These are phyloP conservation scores for Mesocentrotus franciscanus DNA, from an alignment of 53 echinoderm and acorn worm genomes.

Conservation along the genomic window DNA sequence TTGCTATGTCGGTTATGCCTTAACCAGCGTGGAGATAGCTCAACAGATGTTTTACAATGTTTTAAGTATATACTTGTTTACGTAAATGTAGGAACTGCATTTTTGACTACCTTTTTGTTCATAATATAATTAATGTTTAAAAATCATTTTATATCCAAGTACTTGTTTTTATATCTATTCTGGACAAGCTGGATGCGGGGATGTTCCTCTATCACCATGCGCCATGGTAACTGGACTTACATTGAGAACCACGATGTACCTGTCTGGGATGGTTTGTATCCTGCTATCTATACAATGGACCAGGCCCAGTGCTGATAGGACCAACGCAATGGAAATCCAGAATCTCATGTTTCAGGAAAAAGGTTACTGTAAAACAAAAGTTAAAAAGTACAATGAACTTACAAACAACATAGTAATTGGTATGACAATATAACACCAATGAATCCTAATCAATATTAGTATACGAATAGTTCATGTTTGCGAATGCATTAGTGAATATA, in stretches of 20 bases:
- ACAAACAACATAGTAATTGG: too few species aligned
- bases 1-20: neutral
- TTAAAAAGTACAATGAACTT: too few species aligned
- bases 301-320: neutral
- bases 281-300: conserved; percentile 11
- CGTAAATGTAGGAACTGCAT: neutral
- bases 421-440: too few species aligned
- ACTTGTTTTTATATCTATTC: too few species aligned
- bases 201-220: neutral
- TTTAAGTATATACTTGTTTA: neutral
- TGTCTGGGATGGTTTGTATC: conserved; percentile 20
- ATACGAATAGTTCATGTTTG: too few species aligned
- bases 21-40: neutral
- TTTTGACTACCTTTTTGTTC: neutral
- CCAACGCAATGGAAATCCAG: neutral
- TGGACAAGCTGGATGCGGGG: too few species aligned
- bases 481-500: too few species aligned
- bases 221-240: conserved; percentile 26
- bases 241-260: conserved; percentile 68
- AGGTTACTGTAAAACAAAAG: neutral
- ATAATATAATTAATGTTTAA: too few species aligned
- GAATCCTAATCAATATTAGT: too few species aligned
- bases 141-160: too few species aligned
- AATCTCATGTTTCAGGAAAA: neutral
- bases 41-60: too few species aligned